These are phyloP conservation scores for Drosophila subobscura DNA, from an alignment of 1,140 invertebrate species.

Conservation along the genomic window DNA sequence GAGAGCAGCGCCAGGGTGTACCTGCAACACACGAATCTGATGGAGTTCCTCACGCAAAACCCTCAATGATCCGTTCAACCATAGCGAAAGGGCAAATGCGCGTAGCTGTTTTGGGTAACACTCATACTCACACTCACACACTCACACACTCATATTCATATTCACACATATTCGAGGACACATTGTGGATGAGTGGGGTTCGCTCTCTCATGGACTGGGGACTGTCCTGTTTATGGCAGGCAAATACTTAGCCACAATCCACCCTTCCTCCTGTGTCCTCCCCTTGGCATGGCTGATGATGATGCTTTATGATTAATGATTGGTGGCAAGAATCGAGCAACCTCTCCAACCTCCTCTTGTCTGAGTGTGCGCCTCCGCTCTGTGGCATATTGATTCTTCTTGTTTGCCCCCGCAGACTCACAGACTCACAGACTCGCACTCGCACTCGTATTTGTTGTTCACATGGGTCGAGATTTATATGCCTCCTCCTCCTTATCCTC, in stretches of 20 bases:
- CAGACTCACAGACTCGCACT: too few relatives aligned
- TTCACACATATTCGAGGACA: too few relatives aligned
- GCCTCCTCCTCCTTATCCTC: constrained; percentile 1
- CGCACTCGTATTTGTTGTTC: constrained; percentile 67
- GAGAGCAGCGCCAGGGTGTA: not conserved
- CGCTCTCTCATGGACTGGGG: not conserved
- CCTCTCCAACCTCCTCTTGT: constrained; percentile 32
- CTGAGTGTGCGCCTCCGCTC: constrained; percentile 28
- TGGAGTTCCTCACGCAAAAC: not conserved
- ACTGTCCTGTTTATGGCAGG: constrained; percentile 52
- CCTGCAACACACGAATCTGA: not conserved
- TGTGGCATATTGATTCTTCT: constrained; percentile 63
- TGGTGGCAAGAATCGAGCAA: constrained; percentile 51
- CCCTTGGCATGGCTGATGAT: constrained; percentile 61
- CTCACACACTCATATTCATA: not conserved
- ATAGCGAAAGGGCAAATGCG: constrained; percentile 12
- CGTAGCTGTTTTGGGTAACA: constrained; percentile 3
- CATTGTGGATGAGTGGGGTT: not conserved
- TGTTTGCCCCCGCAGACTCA: constrained; percentile 40
- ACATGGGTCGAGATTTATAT: constrained; percentile 63
- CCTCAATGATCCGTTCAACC: constrained; percentile 18
- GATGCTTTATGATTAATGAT: constrained; percentile 74
- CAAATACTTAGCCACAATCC: constrained; percentile 11
- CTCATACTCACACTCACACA: not conserved
- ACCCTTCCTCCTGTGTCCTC: not conserved